phyloP scores from a whole-genome alignment of 2,888 invertebrate species.

The Noctua janthina region DNA sequence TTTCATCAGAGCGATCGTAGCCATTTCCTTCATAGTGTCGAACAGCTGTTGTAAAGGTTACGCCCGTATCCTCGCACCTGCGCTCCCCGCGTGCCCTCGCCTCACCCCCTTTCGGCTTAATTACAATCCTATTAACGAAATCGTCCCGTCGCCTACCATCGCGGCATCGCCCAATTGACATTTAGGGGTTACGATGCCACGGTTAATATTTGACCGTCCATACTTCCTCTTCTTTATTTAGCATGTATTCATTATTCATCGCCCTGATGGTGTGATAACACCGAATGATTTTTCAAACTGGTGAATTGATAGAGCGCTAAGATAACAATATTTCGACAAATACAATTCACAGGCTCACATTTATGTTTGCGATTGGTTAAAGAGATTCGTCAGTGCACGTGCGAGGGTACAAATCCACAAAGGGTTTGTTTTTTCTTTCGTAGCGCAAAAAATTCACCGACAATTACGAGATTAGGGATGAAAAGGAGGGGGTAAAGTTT shows the following conservation, averaged over 20 bases:
- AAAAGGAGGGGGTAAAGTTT: constrained; percentile 78
- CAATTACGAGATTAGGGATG: constrained; percentile 88
- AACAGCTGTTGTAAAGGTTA: constrained; percentile 89
- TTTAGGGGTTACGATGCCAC: constrained; percentile 69
- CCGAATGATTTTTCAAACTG: constrained; percentile 68
- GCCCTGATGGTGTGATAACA: constrained; percentile 69
- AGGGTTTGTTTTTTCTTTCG: constrained; percentile 83
- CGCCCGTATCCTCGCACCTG: constrained; percentile 88
- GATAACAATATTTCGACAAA: constrained; percentile 81
- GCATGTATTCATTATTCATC: constrained; percentile 71
- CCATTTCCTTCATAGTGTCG: constrained; percentile 80
- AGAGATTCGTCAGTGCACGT: constrained; percentile 83
- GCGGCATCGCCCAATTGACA: constrained; percentile 75
- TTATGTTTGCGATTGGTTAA: constrained; percentile 80
- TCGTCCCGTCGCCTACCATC: constrained; percentile 76
- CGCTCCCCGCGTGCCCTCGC: constrained; percentile 70
- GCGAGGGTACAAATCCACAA: constrained; percentile 85
- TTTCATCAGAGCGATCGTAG: constrained; percentile 75
- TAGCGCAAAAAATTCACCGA: constrained; percentile 82
- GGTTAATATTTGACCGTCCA: constrained; percentile 74
- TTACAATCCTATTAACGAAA: constrained; percentile 86
- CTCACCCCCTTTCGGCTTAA: constrained; percentile 80
- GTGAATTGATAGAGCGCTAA: constrained; percentile 66
- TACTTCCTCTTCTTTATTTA: constrained; percentile 71
- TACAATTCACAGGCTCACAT: constrained; percentile 75